Conservation (phyloP, 2,888 invertebrate species). For the Drosophila austrosaltans region DNA sequence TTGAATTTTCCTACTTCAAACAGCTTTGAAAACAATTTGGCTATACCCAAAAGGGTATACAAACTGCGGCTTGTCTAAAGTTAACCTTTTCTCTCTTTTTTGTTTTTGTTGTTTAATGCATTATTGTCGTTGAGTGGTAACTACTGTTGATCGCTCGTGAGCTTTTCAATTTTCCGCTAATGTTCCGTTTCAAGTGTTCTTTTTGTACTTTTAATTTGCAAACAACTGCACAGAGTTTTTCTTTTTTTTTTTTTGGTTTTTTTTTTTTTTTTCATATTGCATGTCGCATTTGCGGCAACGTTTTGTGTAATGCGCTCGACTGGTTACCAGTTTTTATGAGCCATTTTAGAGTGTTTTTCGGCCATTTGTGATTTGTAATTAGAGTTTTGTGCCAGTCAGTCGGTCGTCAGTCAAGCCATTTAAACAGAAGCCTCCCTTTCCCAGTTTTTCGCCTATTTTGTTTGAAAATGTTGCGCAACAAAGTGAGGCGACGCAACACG, state of each 20-base stretch:
- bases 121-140: not conserved
- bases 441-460: conserved; percentile 8
- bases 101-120: conserved; percentile 22
- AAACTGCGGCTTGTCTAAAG: not conserved
- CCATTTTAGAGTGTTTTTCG: conserved; percentile 65
- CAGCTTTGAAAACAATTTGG: no score
- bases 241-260: conserved; percentile 18
- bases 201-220: conserved; percentile 6
- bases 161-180: conserved; percentile 69
- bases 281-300: conserved; percentile 58
- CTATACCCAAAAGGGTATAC: not conserved
- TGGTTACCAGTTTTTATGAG: conserved; percentile 64
- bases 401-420: conserved; percentile 20
- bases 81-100: not conserved
- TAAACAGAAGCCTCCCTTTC: conserved; percentile 17
- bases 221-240: conserved; percentile 4
- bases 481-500: conserved; percentile 49
- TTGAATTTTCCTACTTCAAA: no score
- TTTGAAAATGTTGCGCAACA: conserved; percentile 61
- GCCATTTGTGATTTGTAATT: conserved; percentile 76
- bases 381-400: conserved; percentile 57
- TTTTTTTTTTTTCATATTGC: conserved; percentile 41
- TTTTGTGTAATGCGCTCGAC: conserved; percentile 73
- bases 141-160: conserved; percentile 48
- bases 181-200: conserved; percentile 34